These are phyloP conservation scores for Diphyllodes magnificus DNA, from an alignment of 2,113 vertebrate species.

Conservation along the genomic window DNA sequence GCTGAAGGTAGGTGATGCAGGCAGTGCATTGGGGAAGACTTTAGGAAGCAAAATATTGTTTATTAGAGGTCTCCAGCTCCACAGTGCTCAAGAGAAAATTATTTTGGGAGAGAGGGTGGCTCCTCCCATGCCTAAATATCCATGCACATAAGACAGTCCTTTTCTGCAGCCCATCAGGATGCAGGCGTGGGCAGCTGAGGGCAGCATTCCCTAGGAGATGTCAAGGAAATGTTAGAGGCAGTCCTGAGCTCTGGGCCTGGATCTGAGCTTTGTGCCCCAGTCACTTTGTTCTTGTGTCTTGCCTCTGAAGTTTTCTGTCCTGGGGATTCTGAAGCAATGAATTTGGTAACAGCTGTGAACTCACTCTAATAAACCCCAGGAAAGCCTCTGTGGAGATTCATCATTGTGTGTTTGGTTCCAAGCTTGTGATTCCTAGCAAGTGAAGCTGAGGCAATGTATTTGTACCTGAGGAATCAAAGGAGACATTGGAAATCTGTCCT, in stretches of 20 bases:
- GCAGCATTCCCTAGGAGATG: background rate
- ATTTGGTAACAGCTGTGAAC: background rate
- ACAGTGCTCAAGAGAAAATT: too few species aligned
- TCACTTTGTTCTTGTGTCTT: background rate
- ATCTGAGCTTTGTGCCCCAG: background rate
- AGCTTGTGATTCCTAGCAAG: background rate
- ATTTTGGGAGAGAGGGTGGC: background rate
- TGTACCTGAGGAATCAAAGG: background rate
- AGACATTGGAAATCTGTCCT: background rate
- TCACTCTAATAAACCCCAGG: background rate
- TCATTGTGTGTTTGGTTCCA: background rate
- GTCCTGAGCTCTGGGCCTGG: background rate
- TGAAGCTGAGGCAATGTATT: background rate
- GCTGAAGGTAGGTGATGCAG: constrained; percentile 4
- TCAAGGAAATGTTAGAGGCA: background rate
- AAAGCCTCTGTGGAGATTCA: background rate
- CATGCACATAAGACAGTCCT: background rate
- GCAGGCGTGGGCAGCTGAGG: background rate
- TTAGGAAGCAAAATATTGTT: accelerated
- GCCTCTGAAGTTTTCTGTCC: background rate
- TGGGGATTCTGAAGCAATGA: background rate
- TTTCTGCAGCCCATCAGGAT: background rate
- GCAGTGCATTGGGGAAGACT: background rate
- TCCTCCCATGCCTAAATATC: background rate
- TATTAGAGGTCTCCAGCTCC: background rate